Conservation (phyloP, 2,888 invertebrate species). For the Calliphora vomitoria region DNA sequence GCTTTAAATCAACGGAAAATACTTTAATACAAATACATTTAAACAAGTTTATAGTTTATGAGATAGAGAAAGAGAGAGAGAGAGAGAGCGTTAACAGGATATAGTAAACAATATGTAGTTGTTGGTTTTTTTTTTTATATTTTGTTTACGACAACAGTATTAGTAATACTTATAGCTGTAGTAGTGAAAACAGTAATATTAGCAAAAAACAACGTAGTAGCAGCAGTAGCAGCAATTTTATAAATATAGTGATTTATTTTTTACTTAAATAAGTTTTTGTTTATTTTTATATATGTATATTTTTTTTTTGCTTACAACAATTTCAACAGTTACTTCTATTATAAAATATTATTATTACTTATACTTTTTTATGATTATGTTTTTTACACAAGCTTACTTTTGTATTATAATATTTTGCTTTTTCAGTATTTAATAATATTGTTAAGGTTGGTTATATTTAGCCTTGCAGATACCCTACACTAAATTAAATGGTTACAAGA, state of each 20-base stretch:
- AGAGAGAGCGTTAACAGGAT: constrained; percentile 6
- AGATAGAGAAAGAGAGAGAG: not conserved
- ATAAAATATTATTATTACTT: not conserved
- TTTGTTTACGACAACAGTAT: not conserved
- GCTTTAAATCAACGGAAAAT: not conserved
- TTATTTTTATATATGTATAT: not conserved
- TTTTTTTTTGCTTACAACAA: constrained; percentile 5
- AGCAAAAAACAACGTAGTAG: not conserved
- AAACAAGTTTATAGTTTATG: not conserved
- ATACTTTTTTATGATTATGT: not conserved
- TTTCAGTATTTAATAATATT: not conserved
- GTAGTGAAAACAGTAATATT: not conserved
- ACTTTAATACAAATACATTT: not conserved
- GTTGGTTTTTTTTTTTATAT: not conserved
- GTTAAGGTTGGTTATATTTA: too few relatives aligned
- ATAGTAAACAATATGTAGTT: constrained; percentile 19
- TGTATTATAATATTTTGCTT: not conserved
- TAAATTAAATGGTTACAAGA: not conserved
- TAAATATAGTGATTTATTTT: constrained; percentile 19
- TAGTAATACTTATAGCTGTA: not conserved
- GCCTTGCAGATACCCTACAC: not conserved
- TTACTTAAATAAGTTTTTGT: not conserved
- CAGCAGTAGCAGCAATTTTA: not conserved
- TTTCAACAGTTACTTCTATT: constrained; percentile 4
- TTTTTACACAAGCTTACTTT: not conserved